Base-by-base conservation (phyloP, 2,888 invertebrate genomes). In the Latrodectus hesperus region DNA sequence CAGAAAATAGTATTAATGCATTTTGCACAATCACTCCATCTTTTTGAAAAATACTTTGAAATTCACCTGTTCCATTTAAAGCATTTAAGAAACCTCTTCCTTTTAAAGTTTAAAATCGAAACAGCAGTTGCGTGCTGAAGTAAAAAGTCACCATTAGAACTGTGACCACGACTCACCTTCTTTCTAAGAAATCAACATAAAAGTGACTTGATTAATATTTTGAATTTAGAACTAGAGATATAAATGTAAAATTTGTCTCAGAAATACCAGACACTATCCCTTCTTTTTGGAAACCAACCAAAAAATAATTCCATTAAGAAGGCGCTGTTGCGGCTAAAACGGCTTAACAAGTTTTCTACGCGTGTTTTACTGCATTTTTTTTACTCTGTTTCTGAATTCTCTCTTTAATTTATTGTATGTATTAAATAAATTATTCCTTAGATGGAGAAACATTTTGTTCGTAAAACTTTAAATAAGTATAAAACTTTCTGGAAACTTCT, bases 241-340 rank as follows among this genome's bases (percentile, higher is more conserved):
- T 70, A 70, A 70, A 70, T 70, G 70, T 70, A 70, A 26, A 65
- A 70, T 12, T 17, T 22, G 26, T 38, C 22, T 22, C 10, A 22
- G 22, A 70, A 70, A 11, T 26, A 70, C 14, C 17, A 70, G 38
- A 26, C 10, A n/a, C 14, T 70, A 17, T 12, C 70, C 14, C 38
- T 70, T 70, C 70, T 22, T 16, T 38, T 22, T 70, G 26, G 22
- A 38, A 22, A 70, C 17, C 14, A 14, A 26, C 70, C 70, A 70
- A 70, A 70, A 70, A 70, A 70, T 70, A 12, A 26, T 26, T 70
- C 70, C 70, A 70, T 70, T 70, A 70, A 70, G 26, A 12, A 22
- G 26, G 22, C 26, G 22, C 22, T 70, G 70, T 10, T 26, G 70
- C 70, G 14, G 70, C 8, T 70, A 38, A 38, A 70, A 22, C 38